Conservation (phyloP, 2,797 vertebrate genomes). For the Trachops cirrhosus region DNA sequence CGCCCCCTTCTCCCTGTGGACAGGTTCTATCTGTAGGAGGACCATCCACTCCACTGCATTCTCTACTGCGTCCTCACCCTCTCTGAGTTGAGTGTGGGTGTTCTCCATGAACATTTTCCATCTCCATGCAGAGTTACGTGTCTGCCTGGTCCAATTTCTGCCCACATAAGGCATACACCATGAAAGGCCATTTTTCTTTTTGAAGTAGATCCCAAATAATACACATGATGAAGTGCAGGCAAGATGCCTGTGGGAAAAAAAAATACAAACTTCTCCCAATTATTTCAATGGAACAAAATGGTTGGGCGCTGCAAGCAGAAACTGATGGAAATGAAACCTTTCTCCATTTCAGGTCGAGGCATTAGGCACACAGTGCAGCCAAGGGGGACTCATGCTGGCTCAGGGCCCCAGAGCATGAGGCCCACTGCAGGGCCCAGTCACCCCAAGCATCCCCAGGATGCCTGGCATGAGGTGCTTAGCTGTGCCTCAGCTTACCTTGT, state of each 20-base stretch:
- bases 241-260: background rate
- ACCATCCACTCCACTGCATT: fast-evolving
- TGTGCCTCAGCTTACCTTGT: background rate
- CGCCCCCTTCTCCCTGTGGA: background rate
- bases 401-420: background rate
- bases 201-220: constrained; percentile 47
- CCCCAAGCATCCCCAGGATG: fast-evolving
- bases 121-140: background rate
- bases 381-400: background rate
- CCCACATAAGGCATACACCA: background rate
- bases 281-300: background rate
- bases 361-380: background rate
- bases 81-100: background rate
- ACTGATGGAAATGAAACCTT: background rate
- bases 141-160: background rate
- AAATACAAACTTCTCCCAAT: background rate
- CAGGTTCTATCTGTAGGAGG: background rate
- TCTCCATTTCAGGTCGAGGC: background rate
- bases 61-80: background rate
- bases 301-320: background rate
- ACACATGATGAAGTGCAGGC: background rate
- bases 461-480: background rate
- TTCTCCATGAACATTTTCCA: background rate
- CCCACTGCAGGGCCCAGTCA: fast-evolving
- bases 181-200: constrained; percentile 49